Percentiles rank a stretch among this genome's conserved stretches.
phyloP scores from a whole-genome alignment of 1,140 invertebrate species.

The Drosophila leontia region DNA sequence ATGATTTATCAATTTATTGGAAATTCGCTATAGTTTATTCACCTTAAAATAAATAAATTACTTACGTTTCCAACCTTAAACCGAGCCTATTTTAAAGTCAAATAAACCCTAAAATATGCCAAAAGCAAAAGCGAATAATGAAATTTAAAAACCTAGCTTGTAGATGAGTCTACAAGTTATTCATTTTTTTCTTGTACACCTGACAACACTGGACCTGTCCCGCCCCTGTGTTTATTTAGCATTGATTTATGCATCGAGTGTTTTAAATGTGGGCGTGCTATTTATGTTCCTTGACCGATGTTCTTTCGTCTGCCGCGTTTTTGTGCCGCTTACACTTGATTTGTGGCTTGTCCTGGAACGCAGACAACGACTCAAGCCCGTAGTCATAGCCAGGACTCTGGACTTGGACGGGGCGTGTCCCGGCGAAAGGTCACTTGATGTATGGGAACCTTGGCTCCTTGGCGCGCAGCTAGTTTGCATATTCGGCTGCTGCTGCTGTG shows the following conservation, averaged over 20 bases:
- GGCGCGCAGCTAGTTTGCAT: constrained; percentile 57
- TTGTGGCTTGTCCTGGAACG: constrained; percentile 59
- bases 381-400: constrained; percentile 16
- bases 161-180: neutral
- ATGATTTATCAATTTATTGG: neutral
- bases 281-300: constrained; percentile 56
- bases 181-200: constrained; percentile 5
- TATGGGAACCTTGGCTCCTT: constrained; percentile 60
- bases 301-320: constrained; percentile 29
- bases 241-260: constrained; percentile 76
- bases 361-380: constrained; percentile 10
- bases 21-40: neutral
- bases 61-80: neutral
- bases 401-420: constrained; percentile 31
- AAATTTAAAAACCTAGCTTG: too few species aligned
- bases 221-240: constrained; percentile 47
- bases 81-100: neutral
- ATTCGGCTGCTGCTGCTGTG: constrained; percentile 42
- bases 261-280: constrained; percentile 71
- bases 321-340: constrained; percentile 65
- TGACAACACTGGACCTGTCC: constrained; percentile 15
- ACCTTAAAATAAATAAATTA: neutral
- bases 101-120: neutral
- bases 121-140: neutral
- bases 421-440: constrained; percentile 70